Evolutionary conservation across 92 coral and sea anemone genomes (phyloP), one percentile per base, ranked within the genome.

Genomic region (Pocillopora meandrina): DNA sequence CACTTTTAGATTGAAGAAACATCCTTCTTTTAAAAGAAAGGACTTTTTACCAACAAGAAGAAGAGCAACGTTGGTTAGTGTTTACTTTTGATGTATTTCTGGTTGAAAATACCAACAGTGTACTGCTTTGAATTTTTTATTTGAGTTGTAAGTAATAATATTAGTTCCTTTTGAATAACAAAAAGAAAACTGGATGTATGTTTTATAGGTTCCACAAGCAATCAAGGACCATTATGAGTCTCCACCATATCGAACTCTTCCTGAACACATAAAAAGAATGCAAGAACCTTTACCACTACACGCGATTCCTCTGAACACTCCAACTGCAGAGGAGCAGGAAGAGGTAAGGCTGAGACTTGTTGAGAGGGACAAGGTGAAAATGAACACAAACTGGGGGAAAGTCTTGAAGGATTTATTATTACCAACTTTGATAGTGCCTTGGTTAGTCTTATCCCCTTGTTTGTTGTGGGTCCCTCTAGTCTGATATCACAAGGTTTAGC

Each of bases 281-380:
- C 96, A 92, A 56, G 93, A 91, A 61, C 98, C 99, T 15, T 58
- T 96, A 20, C 98, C 98, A 3, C 86, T 95, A 13, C 93, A 96
- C 72, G 87, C 90, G 34, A 69, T 96, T 57, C 98, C 98, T 34
- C 69, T 92, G 13, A 85, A 80, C 35, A 85, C 98, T 7, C 99
- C 99, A 17, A 87, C 92, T 18, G 31, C 84, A n/a, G 93, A 95
- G 66, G 99, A 96, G 57, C 99, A 96, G 80, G 99, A 96, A 76
- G 98, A 96, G 95, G 99, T 93, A 71, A 56, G 67, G 14, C 58
- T 68, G 2, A 66, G 36, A 26, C 16, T 1, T 31, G 35, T 12
- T 12, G 70, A 7, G 12, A 4, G 26, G 70, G 31, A 26, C 31
- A 26, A 26, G 31, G 31, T 26, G 31, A 26, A 26, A 26, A 26